Evolutionary conservation across 2,888 invertebrate species (phyloP), one percentile per base, ranked within the genome.

Genomic region (Branchinecta sandiegonensis): DNA sequence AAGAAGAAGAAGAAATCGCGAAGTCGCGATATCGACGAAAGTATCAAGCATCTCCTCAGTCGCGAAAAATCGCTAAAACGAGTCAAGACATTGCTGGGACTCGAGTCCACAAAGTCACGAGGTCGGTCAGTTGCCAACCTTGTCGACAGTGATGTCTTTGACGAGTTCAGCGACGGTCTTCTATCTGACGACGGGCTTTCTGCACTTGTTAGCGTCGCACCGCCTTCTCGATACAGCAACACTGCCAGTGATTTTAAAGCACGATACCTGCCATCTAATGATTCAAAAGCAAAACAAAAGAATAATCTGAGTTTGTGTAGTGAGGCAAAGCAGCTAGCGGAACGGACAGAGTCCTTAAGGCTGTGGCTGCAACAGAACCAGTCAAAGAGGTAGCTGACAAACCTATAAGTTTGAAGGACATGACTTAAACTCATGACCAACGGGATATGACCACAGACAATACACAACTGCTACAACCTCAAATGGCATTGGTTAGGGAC

Each of bases 331-430:
- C 63, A 56, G 23, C 23, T 56, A 8, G 63, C 63, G 23, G 63
- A 56, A 56, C n/a, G 63, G 23, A 56, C 63, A 3, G 63, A 56
- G 23, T 56, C 63, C 23, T 23, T 56, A 10, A 56, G 63, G 63
- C 63, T 56, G 14, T 56, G 63, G 63, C 63, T 56, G n/a, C 63
- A 56, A 10, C 63, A 56, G 8, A 56, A 56, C 23, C 63, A 56
- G 23, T 56, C n/a, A 17, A n/a, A 56, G 63, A 56, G 10, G 23
- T 10, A 56, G 10, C 23, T 5, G 37, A 37, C 37, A 37, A 37
- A 37, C 37, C 0, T 37, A 37, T 5, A 37, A 37, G 37, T 37
- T 37, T 37, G 37, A 37, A 37, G 37, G 37, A 37, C 5, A 5
- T 37, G 37, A 37, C 37, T 37, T 37, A 4, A 37, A 37, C 37